Base-by-base conservation (phyloP, 1,140 invertebrate species). In the Drosophila ambigua region DNA sequence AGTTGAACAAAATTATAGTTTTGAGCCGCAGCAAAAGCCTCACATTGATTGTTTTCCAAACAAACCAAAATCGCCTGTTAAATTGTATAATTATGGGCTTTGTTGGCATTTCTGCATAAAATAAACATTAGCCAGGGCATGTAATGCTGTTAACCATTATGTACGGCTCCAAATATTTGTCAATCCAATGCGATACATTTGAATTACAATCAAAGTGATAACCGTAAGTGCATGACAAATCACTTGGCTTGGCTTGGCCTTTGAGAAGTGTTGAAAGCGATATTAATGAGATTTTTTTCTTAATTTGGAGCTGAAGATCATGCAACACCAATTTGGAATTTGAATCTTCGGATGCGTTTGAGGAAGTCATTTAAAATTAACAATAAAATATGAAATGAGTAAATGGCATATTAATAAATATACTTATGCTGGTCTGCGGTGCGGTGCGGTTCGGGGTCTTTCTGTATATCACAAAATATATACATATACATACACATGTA, bases 61-160 rank as follows among this genome's bases (percentile, higher is more conserved):
- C 59, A 74, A 79, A 65, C 45, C 59, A 49, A 71, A 65, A 53
- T 23, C 65, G 58, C 39, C 28, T 28, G 51, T 68, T 87, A 85
- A 84, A 85, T 84, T 84, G 81, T 79, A 80, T 85, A 84, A 73
- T 77, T 82, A 58, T 43, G 15, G 48, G 53, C 45, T 71, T 62
- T 31, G 54, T 65, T 45, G 55, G 8, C 35, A 58, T 58, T 49
- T 72, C 57, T 85, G 72, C 81, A 85, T 84, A 80, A 84, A 77
- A 72, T 68, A 75, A 50, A 20, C 77, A 82, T 71, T 82, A 61
- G 8, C 43, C 20, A 52, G 43, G 9, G 46, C n/a, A 68, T 68
- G 51, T 63, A 53, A 50, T 28, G 8, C 16, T 8, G 49, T 26
- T 59, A 24, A n/a, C 28, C 20, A 46, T 23, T 31, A 45, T 45